Base-by-base conservation (phyloP, 64 coral and sea anemone species). In the Cladopsammia gracilis region DNA sequence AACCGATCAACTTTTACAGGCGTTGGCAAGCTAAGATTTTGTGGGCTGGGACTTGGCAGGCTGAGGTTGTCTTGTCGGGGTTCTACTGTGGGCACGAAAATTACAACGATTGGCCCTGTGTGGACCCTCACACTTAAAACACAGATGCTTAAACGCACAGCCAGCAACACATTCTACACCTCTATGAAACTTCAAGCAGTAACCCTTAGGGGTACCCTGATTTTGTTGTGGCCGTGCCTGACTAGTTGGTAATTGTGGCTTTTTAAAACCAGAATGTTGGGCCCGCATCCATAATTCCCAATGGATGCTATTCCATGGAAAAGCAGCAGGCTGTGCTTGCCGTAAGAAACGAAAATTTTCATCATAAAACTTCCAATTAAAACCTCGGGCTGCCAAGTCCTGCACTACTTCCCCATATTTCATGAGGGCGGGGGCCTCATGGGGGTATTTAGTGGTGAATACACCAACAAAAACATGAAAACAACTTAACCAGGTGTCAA, bases 361-460 rank as follows among this genome's bases (percentile, higher is more conserved):
- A 83, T 83, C 79, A 14, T 83, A 83, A 64, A 61, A 83, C 18
- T 22, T 14, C 56, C 79, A 83, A 62, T 83, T 62, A 25, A 14
- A 18, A 1, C 79, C 79, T n/a, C 6, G 4, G 58, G 20, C 19
- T 51, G 26, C 75, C 52, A 77, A 77, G 18, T 77, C 75, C 75
- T 57, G 75, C 42, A 77, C 49, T 1, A 89, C 34, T 10, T 74
- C 69, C 53, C 71, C 86, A 46, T 76, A 76, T 64, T 87, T 87
- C 83, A 87, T 71, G 3, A 87, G 42, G 23, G 61, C 43, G 6
- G 83, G 65, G 24, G 64, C 87, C 87, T 89, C 87, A 76, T 13
- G 23, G 13, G 75, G 75, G 44, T 0, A 78, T n/a, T 10, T 49
- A 16, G 19, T 34, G 26, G 19, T 25, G 20, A 26, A 83, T 64